These are phyloP conservation scores for Acleris cristana DNA, from an alignment of 2,888 invertebrate genomes.

Conservation along the genomic window DNA sequence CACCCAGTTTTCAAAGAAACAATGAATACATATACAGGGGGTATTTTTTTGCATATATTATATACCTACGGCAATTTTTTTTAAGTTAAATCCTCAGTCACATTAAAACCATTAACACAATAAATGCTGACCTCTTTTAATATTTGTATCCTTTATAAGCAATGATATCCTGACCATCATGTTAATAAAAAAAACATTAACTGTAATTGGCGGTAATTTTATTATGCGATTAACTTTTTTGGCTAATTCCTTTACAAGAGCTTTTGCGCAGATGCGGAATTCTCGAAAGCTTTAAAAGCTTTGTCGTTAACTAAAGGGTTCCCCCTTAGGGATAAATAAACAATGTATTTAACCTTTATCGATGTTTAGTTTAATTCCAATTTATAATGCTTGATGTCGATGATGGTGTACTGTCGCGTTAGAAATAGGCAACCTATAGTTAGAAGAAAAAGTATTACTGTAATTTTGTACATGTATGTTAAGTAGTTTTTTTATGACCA, in stretches of 20 bases:
- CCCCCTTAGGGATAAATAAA: constrained; percentile 46
- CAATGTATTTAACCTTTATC: constrained; percentile 58
- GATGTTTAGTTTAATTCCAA: constrained; percentile 38
- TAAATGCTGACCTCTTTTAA: not conserved
- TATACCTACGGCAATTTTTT: no score
- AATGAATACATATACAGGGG: no score
- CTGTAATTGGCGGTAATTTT: constrained; percentile 44
- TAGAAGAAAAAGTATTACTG: no score
- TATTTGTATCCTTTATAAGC: not conserved
- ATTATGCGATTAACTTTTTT: constrained; percentile 42
- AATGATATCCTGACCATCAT: constrained; percentile 1
- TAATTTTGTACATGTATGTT: no score
- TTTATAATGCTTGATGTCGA: constrained; percentile 38
- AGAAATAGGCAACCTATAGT: no score
- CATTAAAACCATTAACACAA: not conserved
- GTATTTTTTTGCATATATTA: no score
- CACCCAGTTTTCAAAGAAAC: no score
- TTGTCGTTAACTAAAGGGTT: constrained; percentile 23
- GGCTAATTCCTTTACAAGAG: constrained; percentile 25
- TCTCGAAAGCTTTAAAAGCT: constrained; percentile 40
- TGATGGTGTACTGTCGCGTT: constrained; percentile 35
- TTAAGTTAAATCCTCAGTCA: not conserved
- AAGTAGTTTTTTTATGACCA: no score
- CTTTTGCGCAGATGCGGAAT: constrained; percentile 53
- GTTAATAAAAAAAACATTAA: constrained; percentile 1